These are phyloP conservation scores for Gallinago nigripennis DNA, from an alignment of 2,797 vertebrate species.

Conservation along the genomic window DNA sequence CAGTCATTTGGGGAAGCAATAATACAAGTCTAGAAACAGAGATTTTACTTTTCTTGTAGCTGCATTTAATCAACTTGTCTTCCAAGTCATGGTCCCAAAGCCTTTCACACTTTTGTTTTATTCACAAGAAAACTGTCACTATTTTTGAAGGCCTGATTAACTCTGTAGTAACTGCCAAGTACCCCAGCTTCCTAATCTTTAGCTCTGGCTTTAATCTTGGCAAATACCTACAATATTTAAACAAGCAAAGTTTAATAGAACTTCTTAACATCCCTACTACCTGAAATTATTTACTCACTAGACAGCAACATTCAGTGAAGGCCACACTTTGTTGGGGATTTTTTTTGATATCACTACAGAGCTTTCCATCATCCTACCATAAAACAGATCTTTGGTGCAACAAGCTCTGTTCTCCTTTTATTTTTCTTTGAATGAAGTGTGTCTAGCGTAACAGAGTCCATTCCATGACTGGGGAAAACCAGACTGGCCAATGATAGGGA, in stretches of 20 bases:
- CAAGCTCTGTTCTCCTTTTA: not conserved
- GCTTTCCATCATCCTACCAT: not conserved
- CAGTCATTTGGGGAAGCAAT: not conserved
- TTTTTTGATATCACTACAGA: not conserved
- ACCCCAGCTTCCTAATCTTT: not conserved
- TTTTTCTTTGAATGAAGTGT: not conserved
- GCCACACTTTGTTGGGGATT: fast-evolving
- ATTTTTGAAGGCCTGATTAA: not conserved
- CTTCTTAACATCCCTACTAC: not conserved
- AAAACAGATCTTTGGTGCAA: not conserved
- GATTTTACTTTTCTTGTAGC: not conserved
- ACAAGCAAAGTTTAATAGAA: not conserved
- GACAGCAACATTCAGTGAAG: not conserved
- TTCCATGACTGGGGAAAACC: not conserved
- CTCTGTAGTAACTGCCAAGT: not conserved
- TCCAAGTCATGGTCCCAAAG: not conserved
- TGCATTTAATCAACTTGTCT: not conserved
- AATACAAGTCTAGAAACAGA: not conserved
- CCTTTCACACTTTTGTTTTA: not conserved
- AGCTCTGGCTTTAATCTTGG: not conserved
- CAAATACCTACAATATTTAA: not conserved
- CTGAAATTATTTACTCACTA: not conserved
- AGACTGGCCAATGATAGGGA: not conserved
- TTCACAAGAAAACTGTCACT: not conserved
- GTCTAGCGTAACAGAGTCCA: not conserved